Percentiles rank a stretch among this genome's conserved stretches.
phyloP scores from a whole-genome alignment of 2,888 invertebrate species.

The Drosophila meridionalis region DNA sequence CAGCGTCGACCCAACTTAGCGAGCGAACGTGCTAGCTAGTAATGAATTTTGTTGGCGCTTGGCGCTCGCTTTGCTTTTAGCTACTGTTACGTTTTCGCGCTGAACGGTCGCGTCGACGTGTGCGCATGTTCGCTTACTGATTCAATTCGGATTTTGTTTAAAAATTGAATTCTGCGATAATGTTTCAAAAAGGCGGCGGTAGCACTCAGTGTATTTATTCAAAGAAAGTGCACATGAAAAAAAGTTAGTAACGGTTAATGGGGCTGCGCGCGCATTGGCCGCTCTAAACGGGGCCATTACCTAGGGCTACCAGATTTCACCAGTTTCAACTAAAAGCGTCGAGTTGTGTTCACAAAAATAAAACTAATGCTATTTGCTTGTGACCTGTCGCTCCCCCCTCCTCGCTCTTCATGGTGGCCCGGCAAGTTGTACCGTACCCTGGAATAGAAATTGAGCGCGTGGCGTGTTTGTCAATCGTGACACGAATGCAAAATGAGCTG shows the following conservation, averaged over 20 bases:
- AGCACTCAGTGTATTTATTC: conserved; percentile 35
- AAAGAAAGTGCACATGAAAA: conserved; percentile 32
- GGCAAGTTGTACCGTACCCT: conserved; percentile 39
- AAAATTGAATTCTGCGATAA: conserved; percentile 3
- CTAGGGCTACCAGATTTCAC: conserved; percentile 33
- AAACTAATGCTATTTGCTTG: conserved; percentile 5
- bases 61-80: conserved; percentile 30
- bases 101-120: conserved; percentile 25
- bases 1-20: conserved; percentile 2
- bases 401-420: conserved; percentile 12
- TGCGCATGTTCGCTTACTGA: conserved; percentile 13
- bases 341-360: conserved; percentile 7
- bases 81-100: conserved; percentile 46
- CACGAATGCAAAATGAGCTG: not conserved
- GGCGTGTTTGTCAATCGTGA: conserved; percentile 1
- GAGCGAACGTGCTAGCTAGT: conserved; percentile 21
- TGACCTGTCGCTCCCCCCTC: not conserved
- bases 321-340: conserved; percentile 33
- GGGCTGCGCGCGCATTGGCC: conserved; percentile 47
- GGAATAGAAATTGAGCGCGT: conserved; percentile 10
- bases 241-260: conserved; percentile 65
- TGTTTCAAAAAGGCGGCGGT: conserved; percentile 25
- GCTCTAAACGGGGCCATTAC: not conserved
- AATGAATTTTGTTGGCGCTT: conserved; percentile 30
- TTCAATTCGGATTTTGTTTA: conserved; percentile 4